These are phyloP conservation scores for Eilema sororculum DNA, from an alignment of 2,888 invertebrate genomes.

Conservation along the genomic window DNA sequence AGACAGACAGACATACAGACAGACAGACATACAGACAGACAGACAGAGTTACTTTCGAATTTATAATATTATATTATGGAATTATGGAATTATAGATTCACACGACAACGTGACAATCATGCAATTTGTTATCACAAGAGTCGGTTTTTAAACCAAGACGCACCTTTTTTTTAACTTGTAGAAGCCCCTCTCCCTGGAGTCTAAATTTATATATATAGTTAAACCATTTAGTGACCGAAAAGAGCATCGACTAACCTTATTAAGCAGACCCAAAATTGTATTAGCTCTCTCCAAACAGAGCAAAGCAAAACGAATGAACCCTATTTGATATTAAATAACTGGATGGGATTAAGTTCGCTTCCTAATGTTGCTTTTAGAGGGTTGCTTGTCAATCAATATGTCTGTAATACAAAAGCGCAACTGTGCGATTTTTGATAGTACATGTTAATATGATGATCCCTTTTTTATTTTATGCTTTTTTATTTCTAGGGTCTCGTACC, in stretches of 20 bases:
- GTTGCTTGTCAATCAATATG: slow-evolving; percentile 46
- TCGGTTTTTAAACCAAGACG: too few species aligned
- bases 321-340: slow-evolving; percentile 74
- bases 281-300: slow-evolving; percentile 70
- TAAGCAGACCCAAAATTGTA: slow-evolving; percentile 71
- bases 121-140: too few species aligned
- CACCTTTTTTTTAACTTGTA: not conserved
- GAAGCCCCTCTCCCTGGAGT: slow-evolving; percentile 18
- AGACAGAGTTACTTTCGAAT: too few species aligned
- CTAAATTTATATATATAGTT: slow-evolving; percentile 67
- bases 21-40: too few species aligned
- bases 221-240: slow-evolving; percentile 78
- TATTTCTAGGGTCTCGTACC: too few species aligned
- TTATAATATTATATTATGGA: too few species aligned
- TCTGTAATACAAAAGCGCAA: slow-evolving; percentile 36
- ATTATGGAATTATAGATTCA: too few species aligned
- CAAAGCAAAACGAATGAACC: slow-evolving; percentile 73
- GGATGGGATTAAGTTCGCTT: slow-evolving; percentile 70
- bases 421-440: slow-evolving; percentile 17
- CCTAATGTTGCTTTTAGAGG: slow-evolving; percentile 41
- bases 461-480: not conserved
- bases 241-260: slow-evolving; percentile 79
- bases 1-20: too few species aligned
- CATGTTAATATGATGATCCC: not conserved
- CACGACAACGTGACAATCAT: too few species aligned